These are phyloP conservation scores for Ypsolopha sequella DNA, from an alignment of 2,888 invertebrate species.

Conservation along the genomic window DNA sequence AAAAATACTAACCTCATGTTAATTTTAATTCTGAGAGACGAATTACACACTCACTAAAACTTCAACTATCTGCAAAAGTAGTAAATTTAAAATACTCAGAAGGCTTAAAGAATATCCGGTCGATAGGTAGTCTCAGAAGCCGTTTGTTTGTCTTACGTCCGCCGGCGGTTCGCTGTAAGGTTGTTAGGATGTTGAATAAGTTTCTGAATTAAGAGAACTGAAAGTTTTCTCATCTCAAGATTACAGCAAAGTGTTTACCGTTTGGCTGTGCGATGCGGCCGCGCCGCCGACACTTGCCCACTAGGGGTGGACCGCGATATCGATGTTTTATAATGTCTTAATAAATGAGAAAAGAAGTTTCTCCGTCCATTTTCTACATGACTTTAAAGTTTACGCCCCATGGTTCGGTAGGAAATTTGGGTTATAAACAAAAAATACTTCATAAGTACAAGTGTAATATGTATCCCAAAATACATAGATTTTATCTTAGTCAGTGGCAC, in stretches of 20 bases:
- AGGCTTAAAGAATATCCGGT: background rate
- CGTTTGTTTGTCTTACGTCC: slow-evolving; percentile 64
- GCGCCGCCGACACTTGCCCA: slow-evolving; percentile 29
- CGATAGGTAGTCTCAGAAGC: slow-evolving; percentile 2
- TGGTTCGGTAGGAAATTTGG: too few relatives aligned
- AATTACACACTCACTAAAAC: background rate
- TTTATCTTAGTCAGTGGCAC: too few relatives aligned
- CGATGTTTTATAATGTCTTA: background rate
- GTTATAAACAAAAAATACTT: too few relatives aligned
- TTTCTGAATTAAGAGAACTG: slow-evolving; percentile 73
- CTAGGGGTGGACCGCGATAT: slow-evolving; percentile 1
- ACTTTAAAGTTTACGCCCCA: too few relatives aligned
- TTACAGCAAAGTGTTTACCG: slow-evolving; percentile 73
- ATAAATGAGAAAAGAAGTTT: too few relatives aligned
- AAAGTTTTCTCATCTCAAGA: slow-evolving; percentile 73
- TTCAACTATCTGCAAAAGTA: background rate
- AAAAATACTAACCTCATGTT: too few relatives aligned
- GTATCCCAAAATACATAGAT: too few relatives aligned
- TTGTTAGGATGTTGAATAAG: slow-evolving; percentile 72
- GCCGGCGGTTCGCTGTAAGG: slow-evolving; percentile 63
- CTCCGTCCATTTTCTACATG: too few relatives aligned
- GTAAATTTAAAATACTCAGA: background rate
- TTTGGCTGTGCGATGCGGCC: slow-evolving; percentile 65
- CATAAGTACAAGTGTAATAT: too few relatives aligned
- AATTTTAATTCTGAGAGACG: background rate